Conservation (phyloP, 2,113 vertebrate genomes). For the Rhinoderma darwinii region DNA sequence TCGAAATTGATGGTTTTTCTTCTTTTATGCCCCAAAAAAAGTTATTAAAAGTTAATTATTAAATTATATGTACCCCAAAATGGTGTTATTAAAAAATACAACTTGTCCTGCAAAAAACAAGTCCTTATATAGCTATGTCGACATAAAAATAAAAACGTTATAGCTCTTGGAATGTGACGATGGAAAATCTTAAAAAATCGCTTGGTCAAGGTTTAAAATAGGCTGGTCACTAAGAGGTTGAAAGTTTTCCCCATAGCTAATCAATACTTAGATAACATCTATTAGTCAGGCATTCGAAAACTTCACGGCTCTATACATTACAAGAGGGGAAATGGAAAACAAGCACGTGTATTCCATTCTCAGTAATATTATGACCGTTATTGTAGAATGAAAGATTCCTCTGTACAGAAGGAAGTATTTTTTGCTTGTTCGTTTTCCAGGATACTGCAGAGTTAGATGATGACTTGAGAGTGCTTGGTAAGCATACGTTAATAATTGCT, state of each 20-base stretch:
- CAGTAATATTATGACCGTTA: background rate
- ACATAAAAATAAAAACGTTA: no score
- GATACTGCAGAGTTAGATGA: conserved; percentile 11
- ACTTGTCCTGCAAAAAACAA: no score
- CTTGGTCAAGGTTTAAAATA: no score
- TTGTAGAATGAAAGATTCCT: background rate
- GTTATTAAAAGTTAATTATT: no score
- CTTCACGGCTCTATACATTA: background rate
- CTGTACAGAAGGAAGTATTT: background rate
- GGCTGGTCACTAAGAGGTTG: no score
- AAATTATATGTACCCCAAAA: no score
- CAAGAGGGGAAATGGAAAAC: background rate
- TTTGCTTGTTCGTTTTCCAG: conserved; percentile 12
- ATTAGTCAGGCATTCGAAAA: background rate
- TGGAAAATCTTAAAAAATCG: no score
- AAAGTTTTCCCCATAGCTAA: background rate
- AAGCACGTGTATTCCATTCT: background rate
- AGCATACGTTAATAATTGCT: conserved; percentile 22
- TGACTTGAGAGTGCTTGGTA: conserved; percentile 27
- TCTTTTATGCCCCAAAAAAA: no score
- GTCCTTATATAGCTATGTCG: no score
- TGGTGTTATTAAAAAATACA: no score
- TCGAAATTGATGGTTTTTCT: no score
- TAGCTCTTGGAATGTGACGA: no score
- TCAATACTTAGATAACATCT: background rate